Evolutionary conservation across 2,797 vertebrate genomes (phyloP).

Genomic region (Lithobates pipiens): DNA sequence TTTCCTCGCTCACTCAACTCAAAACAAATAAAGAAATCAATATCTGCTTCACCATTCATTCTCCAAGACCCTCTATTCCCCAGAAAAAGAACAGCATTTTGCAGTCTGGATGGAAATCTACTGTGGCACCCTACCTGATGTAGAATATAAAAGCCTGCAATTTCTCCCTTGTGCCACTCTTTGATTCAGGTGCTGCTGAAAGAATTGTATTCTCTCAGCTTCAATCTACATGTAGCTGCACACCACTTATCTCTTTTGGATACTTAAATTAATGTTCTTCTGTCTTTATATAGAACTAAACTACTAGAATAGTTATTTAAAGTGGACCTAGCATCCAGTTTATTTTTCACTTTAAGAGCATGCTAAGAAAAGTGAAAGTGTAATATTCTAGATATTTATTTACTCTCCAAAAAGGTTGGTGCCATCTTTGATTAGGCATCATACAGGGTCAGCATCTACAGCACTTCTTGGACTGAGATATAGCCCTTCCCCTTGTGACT

Average conservation of each 20-base stretch:
- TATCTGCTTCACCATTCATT: constrained; percentile 45
- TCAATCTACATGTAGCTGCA: constrained; percentile 19
- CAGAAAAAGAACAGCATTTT: constrained; percentile 32
- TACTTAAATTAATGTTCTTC: background rate
- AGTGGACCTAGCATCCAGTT: too few species aligned
- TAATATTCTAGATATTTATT: too few species aligned
- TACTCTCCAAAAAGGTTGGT: too few species aligned
- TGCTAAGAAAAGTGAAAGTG: too few species aligned
- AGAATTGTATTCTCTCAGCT: constrained; percentile 20
- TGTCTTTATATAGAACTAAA: constrained; percentile 3
- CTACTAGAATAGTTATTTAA: too few species aligned
- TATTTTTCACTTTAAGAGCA: too few species aligned
- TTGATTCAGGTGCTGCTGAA: constrained; percentile 36
- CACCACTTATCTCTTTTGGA: constrained; percentile 20
- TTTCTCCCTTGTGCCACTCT: constrained; percentile 28
- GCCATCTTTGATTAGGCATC: too few species aligned
- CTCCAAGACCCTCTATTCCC: constrained; percentile 11
- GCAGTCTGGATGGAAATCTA: constrained; percentile 51
- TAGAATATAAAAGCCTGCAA: constrained; percentile 16
- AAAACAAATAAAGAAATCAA: constrained; percentile 55
- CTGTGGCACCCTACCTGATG: constrained; percentile 34
- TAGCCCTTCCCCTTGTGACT: too few species aligned
- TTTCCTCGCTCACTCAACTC: constrained; percentile 33
- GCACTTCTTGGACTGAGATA: too few species aligned
- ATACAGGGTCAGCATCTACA: too few species aligned